These are phyloP conservation scores for Glareola pratincola DNA, from an alignment of 2,113 vertebrate genomes.

Conservation along the genomic window DNA sequence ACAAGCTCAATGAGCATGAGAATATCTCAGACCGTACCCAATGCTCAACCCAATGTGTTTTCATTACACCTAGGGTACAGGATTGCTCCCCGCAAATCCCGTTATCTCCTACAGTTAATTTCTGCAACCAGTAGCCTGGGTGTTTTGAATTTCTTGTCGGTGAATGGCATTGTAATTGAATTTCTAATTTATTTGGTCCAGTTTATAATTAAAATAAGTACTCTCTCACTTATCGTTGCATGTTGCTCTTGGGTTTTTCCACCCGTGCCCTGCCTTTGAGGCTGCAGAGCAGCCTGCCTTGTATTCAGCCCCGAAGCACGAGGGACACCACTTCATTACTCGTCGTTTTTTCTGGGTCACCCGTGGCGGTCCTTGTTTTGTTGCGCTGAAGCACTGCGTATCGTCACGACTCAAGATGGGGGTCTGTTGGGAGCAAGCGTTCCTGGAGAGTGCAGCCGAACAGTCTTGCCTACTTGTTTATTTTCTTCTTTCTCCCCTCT, in stretches of 20 bases:
- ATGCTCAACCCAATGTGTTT: accelerated
- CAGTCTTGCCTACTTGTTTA: not conserved
- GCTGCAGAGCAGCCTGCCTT: not conserved
- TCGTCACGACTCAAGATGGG: accelerated
- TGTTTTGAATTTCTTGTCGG: not conserved
- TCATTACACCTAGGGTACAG: not conserved
- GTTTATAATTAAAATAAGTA: conserved; percentile 25
- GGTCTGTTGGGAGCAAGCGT: not conserved
- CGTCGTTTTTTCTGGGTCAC: not conserved
- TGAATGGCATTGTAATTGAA: not conserved
- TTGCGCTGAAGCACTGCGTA: accelerated
- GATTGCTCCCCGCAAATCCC: not conserved
- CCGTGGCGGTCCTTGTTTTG: not conserved
- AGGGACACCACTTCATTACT: not conserved
- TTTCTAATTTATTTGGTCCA: not conserved
- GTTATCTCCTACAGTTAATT: not conserved
- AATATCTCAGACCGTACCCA: not conserved
- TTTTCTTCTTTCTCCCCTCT: not conserved
- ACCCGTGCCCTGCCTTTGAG: not conserved
- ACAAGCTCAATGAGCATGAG: accelerated
- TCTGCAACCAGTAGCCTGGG: not conserved
- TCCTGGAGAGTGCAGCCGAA: not conserved
- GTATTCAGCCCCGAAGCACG: not conserved
- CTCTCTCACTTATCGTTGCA: not conserved
- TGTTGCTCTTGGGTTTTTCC: not conserved